Conservation (phyloP, 2,113 vertebrate species). For the Sterrhoptilus dennistouni region DNA sequence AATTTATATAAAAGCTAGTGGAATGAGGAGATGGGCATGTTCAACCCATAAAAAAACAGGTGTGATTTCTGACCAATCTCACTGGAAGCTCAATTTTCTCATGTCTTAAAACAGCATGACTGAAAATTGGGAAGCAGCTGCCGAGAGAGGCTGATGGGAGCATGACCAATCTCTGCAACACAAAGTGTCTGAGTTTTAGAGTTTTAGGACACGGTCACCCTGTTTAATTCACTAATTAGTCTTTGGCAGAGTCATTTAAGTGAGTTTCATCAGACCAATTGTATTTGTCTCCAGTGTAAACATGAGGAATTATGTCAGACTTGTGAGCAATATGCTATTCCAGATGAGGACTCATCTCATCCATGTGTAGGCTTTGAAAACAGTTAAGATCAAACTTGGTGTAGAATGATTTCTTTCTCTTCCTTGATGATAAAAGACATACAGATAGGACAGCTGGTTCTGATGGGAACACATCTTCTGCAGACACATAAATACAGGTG, state of each 20-base stretch:
- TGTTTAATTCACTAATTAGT: not conserved
- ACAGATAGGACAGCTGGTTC: not conserved
- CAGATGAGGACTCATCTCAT: not conserved
- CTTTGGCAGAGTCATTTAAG: not conserved
- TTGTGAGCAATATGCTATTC: not conserved
- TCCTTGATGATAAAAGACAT: not conserved
- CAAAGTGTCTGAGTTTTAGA: not conserved
- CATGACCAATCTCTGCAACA: not conserved
- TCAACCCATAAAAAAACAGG: not conserved
- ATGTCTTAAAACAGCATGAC: not conserved
- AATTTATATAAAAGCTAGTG: not conserved
- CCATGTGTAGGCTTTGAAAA: not conserved
- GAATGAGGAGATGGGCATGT: not conserved
- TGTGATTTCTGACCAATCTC: not conserved
- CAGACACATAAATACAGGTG: not conserved
- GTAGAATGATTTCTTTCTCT: not conserved
- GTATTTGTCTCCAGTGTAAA: not conserved
- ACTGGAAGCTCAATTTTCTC: not conserved
- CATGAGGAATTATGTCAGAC: not conserved
- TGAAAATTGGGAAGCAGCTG: not conserved
- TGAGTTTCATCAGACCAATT: not conserved
- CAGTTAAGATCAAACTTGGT: not conserved
- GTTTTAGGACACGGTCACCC: not conserved
- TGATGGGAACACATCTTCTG: not conserved
- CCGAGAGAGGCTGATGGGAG: not conserved